Evolutionary conservation across 2,797 vertebrate genomes (phyloP).

Genomic region (Sebastes kiyomatsui): DNA sequence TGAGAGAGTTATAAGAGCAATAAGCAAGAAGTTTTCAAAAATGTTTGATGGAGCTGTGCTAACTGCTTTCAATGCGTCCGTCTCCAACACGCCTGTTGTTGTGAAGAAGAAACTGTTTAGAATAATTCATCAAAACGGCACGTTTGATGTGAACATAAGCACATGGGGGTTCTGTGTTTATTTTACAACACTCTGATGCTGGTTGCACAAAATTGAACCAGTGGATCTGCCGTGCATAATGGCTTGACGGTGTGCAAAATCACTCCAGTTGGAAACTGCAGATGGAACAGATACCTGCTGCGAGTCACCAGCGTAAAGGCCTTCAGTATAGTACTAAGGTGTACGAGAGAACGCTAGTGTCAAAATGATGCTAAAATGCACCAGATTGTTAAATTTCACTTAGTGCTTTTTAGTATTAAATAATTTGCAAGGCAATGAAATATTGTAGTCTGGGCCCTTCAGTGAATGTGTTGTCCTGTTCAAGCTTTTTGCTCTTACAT

Average conservation of each 20-base stretch:
- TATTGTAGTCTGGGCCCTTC: neutral
- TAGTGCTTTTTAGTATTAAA: neutral
- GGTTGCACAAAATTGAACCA: neutral
- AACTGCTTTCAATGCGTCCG: neutral
- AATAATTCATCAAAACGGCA: neutral
- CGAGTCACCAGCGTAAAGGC: neutral
- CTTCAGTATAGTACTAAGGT: neutral
- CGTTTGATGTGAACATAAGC: neutral
- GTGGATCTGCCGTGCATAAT: neutral
- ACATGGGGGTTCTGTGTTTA: neutral
- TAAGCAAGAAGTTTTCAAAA: neutral
- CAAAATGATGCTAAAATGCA: slow-evolving; percentile 4
- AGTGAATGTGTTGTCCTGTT: neutral
- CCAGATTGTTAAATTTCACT: neutral
- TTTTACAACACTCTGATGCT: neutral
- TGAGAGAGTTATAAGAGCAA: neutral
- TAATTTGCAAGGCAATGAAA: neutral
- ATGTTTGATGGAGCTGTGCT: neutral
- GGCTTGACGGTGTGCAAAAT: neutral
- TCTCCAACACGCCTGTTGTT: neutral
- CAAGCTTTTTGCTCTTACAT: neutral
- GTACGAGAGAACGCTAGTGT: neutral
- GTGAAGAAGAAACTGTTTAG: neutral
- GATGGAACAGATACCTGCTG: neutral
- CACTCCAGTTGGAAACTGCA: neutral